These are phyloP conservation scores for Crocuta crocuta DNA, from an alignment of 2,113 vertebrate genomes.

Conservation along the genomic window DNA sequence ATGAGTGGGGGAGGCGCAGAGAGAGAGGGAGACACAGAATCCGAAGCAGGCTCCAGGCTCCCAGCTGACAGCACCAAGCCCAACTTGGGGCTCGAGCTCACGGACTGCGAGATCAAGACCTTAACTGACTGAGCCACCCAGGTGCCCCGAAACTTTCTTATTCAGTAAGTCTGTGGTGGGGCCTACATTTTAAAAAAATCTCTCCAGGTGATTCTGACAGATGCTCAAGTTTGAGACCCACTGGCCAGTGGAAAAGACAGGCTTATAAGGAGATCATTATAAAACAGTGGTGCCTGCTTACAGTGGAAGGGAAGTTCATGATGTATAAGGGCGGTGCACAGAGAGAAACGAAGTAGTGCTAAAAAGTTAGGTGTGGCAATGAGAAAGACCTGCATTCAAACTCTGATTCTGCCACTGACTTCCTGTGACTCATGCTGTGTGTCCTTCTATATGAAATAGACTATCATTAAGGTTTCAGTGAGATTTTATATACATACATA, in stretches of 20 bases:
- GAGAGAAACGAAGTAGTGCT: neutral
- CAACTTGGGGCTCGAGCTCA: too few species aligned
- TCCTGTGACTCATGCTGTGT: neutral
- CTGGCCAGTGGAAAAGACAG: neutral
- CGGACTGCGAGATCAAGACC: too few species aligned
- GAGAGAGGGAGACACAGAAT: too few species aligned
- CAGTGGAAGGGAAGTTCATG: neutral
- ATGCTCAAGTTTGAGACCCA: neutral
- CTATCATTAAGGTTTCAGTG: neutral
- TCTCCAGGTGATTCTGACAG: neutral
- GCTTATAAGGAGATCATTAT: neutral
- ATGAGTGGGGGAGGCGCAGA: too few species aligned
- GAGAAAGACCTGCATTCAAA: neutral
- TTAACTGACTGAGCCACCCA: too few species aligned
- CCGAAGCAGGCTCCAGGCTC: too few species aligned
- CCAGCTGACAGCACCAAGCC: too few species aligned
- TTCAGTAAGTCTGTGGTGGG: too few species aligned
- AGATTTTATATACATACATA: neutral
- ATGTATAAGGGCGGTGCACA: too few species aligned
- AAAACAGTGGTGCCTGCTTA: neutral
- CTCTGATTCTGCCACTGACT: neutral
- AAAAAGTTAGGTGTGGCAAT: neutral
- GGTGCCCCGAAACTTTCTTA: neutral
- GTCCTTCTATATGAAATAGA: neutral
- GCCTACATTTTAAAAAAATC: neutral